Base-by-base conservation (phyloP, 2,888 invertebrate genomes). In the Harpagoxenus sublaevis region DNA sequence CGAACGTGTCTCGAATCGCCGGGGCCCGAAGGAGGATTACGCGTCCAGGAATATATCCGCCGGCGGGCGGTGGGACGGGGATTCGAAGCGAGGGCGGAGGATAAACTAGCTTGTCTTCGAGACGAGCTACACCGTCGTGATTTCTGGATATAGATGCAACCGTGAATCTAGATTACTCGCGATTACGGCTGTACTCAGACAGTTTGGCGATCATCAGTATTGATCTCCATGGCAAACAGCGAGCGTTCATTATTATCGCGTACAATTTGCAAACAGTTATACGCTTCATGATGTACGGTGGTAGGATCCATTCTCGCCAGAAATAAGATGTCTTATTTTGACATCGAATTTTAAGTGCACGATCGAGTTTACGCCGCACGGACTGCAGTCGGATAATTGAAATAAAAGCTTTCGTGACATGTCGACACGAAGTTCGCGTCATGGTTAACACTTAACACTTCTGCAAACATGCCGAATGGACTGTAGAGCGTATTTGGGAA, bases 1-100 rank as follows among this genome's bases (percentile, higher is more conserved):
- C 86, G 85, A 86, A 86, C 89, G 83, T 87, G 87, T 87, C 84
- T 85, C 87, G 89, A 90, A 89, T 89, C 90, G 87, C 78, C 87
- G 70, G 62, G 55, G 78, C 82, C 70, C 55, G 84, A 62, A 71
- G 62, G 15, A 53, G 84, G 90, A 89, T 89, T 90, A 89, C 87
- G 86, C 87, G 82, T 73, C 79, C 28, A 55, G 81, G 79, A 85
- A 23, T 23, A 86, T 89, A 87, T 83, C 88, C 60, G 84, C 66
- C 65, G 55, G 18, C 10, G 62, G 42, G 42, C 35, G 42, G 8
- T 31, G 66, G 28, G 42, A 66, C 48, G 68, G 60, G 28, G 23
- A 23, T 23, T 23, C 23, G n/a, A 42, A n/a, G 18, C 8, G 39
- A 31, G 45, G 45, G 23, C 2, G 71, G 23, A 45, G 45, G 39